Base-by-base conservation (phyloP, 2,888 invertebrate species). In the Agonopterix heracliana region DNA sequence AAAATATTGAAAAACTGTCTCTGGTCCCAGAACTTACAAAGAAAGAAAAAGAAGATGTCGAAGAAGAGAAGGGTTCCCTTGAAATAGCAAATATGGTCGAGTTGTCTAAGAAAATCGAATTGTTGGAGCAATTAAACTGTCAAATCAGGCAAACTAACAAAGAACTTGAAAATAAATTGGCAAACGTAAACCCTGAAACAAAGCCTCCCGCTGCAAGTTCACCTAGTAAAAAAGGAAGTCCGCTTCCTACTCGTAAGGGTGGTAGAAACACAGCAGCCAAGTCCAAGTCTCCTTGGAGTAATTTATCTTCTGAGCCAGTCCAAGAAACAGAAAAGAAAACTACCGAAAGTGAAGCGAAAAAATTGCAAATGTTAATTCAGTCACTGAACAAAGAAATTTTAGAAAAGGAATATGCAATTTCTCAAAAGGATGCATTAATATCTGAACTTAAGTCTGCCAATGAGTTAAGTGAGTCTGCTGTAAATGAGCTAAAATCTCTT, bases 51-150 rank as follows among this genome's bases (percentile, higher is more conserved):
- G 64, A 71, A 52, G 89, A 90, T 47, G 71, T 86, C 63, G 89
- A 89, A 60, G 86, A 89, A 64, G 92, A 93, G 68, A 92, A 91
- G 58, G 89, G 90, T n/a, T 87, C 84, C 57, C 71, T 90, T 44
- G 87, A 89, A 67, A 83, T 87, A 56, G 61, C 75, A 35, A 73
- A 77, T 54, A 85, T 88, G 84, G 71, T 68, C 48, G 82, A 88
- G 57, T 62, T 89, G 42, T 77, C 81, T 9, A 82, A 87, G 63
- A 76, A 91, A 61, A 74, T 92, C 47, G 89, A 90, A 59, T 68
- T 84, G 49, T 72, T 91, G 35, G 84, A 90, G 59, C 85, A 89
- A 66, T 66, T 87, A 9, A 84, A 91, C 54, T 87, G 81, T 52
- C 81, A 89, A 63, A 86, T 92, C 34, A 81, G 89, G 55, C 81